These are phyloP conservation scores for Leptinotarsa juncta DNA, from an alignment of 2,888 invertebrate genomes.

Conservation along the genomic window DNA sequence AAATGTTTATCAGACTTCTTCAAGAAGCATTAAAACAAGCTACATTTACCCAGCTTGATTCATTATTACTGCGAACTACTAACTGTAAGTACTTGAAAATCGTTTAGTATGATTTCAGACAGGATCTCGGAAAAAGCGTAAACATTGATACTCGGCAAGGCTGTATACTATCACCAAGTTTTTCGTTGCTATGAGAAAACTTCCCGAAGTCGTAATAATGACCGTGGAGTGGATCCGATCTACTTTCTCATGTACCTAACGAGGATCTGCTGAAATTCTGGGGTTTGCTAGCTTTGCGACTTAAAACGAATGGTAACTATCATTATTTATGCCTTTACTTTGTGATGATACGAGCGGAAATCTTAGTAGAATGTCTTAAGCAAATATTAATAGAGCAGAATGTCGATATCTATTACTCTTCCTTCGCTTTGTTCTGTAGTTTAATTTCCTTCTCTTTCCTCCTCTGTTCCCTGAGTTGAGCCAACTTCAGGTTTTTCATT, in stretches of 20 bases:
- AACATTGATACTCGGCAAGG: background rate
- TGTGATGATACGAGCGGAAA: conserved; percentile 10
- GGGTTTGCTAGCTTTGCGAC: conserved; percentile 7
- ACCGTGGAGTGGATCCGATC: background rate
- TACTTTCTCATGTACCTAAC: background rate
- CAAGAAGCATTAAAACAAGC: background rate
- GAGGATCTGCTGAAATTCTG: background rate
- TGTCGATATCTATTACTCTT: conserved; percentile 31
- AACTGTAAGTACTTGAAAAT: conserved; percentile 28
- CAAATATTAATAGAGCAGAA: background rate
- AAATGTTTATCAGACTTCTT: background rate
- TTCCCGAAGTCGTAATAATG: background rate
- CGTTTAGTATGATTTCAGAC: background rate
- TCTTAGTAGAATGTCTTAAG: conserved; percentile 17
- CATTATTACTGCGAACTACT: background rate
- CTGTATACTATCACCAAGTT: background rate
- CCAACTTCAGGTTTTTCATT: conserved; percentile 86
- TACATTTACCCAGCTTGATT: background rate
- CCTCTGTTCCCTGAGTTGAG: conserved; percentile 79
- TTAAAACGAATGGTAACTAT: conserved; percentile 33
- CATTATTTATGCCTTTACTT: background rate
- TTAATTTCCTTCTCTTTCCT: conserved; percentile 68
- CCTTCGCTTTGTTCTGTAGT: conserved; percentile 43
- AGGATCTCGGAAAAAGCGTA: background rate
- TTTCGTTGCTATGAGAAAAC: too few species aligned